Percentiles rank a stretch among this genome's conserved stretches.
Evolutionary conservation across 2,113 vertebrate species (phyloP).

Genomic region (Marcusenius ussheri): DNA sequence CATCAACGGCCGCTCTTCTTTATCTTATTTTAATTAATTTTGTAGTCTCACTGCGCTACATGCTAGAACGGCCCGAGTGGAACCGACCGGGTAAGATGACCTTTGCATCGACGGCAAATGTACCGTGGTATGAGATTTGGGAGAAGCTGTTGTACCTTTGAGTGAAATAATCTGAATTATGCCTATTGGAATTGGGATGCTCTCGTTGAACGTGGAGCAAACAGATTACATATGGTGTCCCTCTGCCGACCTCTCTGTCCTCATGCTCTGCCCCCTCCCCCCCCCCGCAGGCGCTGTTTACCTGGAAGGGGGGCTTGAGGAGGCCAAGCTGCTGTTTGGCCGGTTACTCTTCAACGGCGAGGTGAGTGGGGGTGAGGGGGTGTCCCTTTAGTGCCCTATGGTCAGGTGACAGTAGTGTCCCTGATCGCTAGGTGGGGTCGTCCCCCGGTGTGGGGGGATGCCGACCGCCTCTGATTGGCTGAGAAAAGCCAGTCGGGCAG

Average conservation of each 20-base stretch:
- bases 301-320: constrained; percentile 86
- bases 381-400: neutral
- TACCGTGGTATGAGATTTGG: neutral
- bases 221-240: neutral
- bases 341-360: constrained; percentile 84
- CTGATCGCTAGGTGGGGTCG: too few species aligned
- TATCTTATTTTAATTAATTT: neutral
- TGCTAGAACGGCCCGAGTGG: too few species aligned
- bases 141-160: neutral
- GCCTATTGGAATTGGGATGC: neutral
- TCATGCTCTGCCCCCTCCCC: neutral
- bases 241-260: neutral
- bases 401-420: neutral
- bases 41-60: neutral
- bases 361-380: constrained; percentile 55
- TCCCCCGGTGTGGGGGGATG: neutral
- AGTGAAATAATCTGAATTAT: neutral
- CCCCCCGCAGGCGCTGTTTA: constrained; percentile 80
- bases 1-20: neutral
- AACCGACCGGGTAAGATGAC: neutral
- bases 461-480: neutral
- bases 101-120: neutral
- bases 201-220: neutral
- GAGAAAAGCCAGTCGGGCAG: neutral
- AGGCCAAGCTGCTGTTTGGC: constrained; percentile 87